Evolutionary conservation across 2,888 invertebrate genomes (phyloP), one percentile per base, ranked within the genome.

Genomic region (Steinernema carpocapsae): DNA sequence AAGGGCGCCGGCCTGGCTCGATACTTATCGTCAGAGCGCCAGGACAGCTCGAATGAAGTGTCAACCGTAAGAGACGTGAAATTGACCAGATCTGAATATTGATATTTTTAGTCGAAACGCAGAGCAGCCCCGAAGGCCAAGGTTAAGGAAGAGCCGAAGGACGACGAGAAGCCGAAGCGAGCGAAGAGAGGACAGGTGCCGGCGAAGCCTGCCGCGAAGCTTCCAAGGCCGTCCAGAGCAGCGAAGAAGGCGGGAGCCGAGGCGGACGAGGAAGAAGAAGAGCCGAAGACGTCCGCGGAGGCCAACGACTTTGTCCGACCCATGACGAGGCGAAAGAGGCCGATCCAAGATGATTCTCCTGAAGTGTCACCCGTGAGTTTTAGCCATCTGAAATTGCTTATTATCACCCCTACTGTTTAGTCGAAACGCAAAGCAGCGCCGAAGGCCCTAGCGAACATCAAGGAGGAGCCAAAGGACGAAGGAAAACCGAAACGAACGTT

Each of bases 181-280:
- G 48, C 48, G 48, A 48, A 48, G 48, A 4, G 48, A 48, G 48
- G 48, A 17, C n/a, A n/a, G 56, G 22, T 26, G 56, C 48, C 19
- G 48, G 48, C 17, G 48, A 48, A 17, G 48, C 48, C 48, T 17
- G 37, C 37, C 37, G 37, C 37, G 37, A 37, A 37, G 37, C 37
- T 10, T 37, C 37, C 37, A 37, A 3, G 37, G 37, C 37, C 37
- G 37, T 37, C 37, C 3, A 37, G 37, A 37, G 37, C 19, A 7
- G 48, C 14, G 4, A 22, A 56, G 26, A 56, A 56, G 56, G 22
- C 2, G 26, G 56, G 22, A 26, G 26, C 2, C 48, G 17, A 17
- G 48, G 3, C 48, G 6, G 48, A 48, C 6, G 48, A 48, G 2
- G 56, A 56, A 24, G 56, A 56, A 14, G 26, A 56, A 56, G 24